Conservation (phyloP, 2,888 invertebrate genomes). For the Chironomus riparius region DNA sequence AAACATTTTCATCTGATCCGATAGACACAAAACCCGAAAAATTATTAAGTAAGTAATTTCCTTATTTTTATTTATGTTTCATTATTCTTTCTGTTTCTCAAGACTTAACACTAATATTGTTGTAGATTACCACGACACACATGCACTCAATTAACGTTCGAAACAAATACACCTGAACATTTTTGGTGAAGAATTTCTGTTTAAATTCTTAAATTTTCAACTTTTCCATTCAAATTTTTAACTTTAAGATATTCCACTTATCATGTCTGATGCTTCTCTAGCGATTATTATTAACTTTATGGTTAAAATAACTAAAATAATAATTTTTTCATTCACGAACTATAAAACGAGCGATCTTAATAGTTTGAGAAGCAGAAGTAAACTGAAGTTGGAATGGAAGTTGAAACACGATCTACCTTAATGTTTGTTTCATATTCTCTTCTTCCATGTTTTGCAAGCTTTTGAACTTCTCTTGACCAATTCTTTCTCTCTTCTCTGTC, state of each 20-base stretch:
- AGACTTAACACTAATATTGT: conserved; percentile 12
- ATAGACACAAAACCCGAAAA: background rate
- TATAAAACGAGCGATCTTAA: background rate
- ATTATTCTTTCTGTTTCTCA: conserved; percentile 3
- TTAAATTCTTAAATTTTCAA: background rate
- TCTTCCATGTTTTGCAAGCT: background rate
- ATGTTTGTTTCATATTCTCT: background rate
- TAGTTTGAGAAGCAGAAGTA: background rate
- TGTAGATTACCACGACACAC: background rate
- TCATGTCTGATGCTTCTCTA: background rate
- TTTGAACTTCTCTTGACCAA: background rate
- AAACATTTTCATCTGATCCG: background rate
- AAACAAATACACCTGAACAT: conserved; percentile 23
- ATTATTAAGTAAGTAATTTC: conserved; percentile 10
- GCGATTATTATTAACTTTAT: background rate
- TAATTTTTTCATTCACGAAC: background rate
- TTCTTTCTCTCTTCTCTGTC: background rate
- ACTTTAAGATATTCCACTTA: background rate
- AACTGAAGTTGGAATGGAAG: background rate
- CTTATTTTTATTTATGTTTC: background rate
- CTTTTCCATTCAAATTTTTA: background rate
- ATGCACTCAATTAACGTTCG: conserved; percentile 16
- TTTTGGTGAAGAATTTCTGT: background rate
- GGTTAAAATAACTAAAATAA: background rate
- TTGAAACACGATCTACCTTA: background rate